Evolutionary conservation across 2,113 vertebrate species (phyloP).

Genomic region (Puntigrus tetrazona): DNA sequence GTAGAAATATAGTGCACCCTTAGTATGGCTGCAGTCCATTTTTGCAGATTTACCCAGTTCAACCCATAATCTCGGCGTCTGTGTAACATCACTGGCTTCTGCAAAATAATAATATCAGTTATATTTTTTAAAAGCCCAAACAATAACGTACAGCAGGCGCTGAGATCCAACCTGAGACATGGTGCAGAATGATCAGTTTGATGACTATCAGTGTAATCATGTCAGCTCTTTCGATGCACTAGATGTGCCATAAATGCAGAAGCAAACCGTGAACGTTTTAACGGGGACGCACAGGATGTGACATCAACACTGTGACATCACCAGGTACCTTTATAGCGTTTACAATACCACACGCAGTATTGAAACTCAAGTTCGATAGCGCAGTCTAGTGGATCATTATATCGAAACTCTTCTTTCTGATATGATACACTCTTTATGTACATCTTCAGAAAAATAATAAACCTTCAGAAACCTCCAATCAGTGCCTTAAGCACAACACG

Average conservation of each 20-base stretch:
- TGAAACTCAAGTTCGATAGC: no score
- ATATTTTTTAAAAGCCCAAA: no score
- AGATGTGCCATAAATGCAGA: neutral
- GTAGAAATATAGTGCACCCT: neutral
- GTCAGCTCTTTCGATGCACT: neutral
- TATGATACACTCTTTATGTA: no score
- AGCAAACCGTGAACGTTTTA: neutral
- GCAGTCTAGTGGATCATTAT: no score
- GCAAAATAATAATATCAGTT: neutral
- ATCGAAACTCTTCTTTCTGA: no score
- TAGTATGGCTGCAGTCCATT: conserved; percentile 46
- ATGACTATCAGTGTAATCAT: conserved; percentile 19
- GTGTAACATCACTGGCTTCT: conserved; percentile 52
- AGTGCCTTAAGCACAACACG: no score
- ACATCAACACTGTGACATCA: conserved; percentile 2
- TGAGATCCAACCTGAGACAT: conserved; percentile 29
- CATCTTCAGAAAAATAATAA: no score
- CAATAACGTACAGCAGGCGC: neutral
- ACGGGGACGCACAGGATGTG: conserved; percentile 9
- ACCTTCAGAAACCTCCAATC: no score
- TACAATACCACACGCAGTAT: no score
- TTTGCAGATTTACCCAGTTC: conserved; percentile 29
- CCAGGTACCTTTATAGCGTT: neutral
- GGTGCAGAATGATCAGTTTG: conserved; percentile 12
- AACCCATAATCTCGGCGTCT: conserved; percentile 36